Conservation (phyloP, 2,797 vertebrate genomes). For the Forpus xanthops region DNA sequence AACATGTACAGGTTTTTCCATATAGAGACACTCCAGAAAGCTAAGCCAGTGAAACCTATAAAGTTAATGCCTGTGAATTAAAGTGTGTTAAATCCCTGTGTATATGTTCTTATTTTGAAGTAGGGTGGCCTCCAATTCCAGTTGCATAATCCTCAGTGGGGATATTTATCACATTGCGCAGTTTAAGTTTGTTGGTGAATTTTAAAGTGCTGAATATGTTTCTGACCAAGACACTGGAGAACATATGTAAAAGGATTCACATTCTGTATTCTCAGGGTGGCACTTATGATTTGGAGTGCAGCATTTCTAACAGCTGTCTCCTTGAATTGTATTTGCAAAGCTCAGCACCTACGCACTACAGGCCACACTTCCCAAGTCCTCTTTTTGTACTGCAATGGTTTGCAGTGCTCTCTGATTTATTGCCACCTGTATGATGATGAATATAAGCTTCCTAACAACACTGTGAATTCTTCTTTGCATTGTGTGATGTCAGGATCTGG, state of each 20-base stretch:
- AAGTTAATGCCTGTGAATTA: neutral
- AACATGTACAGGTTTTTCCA: neutral
- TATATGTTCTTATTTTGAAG: constrained; percentile 36
- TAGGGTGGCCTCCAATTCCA: neutral
- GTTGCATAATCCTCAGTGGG: neutral
- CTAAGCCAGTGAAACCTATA: neutral
- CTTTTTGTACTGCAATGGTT: neutral
- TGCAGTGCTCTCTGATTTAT: neutral
- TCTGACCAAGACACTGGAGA: neutral
- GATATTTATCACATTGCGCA: neutral
- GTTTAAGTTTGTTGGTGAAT: neutral
- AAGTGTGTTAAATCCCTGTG: constrained; percentile 40
- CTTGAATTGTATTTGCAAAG: neutral
- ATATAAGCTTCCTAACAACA: neutral
- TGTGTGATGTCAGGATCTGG: neutral
- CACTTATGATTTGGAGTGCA: neutral
- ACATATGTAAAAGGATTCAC: neutral
- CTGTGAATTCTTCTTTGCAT: neutral
- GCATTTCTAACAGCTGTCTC: neutral
- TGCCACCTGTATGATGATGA: neutral
- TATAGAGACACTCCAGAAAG: neutral
- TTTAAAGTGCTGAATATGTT: neutral
- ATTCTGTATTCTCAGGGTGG: neutral
- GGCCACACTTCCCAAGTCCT: neutral
- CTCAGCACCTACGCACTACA: neutral